Base-by-base conservation (phyloP, 2,888 invertebrate genomes). In the Dynastes maya region DNA sequence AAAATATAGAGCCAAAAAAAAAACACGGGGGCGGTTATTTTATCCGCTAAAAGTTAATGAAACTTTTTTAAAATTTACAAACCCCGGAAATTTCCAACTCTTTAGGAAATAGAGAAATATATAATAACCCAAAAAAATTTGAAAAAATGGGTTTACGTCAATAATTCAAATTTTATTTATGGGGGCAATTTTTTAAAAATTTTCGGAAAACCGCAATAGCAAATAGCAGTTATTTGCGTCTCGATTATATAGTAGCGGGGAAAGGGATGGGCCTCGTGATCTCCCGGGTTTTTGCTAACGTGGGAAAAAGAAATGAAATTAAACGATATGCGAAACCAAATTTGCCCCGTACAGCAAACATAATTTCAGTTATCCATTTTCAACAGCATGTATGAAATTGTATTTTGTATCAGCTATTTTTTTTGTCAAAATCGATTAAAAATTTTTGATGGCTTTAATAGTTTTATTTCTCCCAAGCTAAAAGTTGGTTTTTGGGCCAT, bases 341-440 rank as follows among this genome's bases (percentile, higher is more conserved):
- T 68, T 68, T 51, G 68, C 68, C 58, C 55, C 71, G 71, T 71
- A 55, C 71, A 37, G 58, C 32, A 71, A 55, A 71, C 71, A 71
- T 55, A 55, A 16, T 71, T 71, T n/a, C 71, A 58, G 53, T 55
- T 70, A 71, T 55, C 37, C 71, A 3, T 16, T 40, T 27, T 71
- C 32, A 55, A 9, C 37, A 58, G 71, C 32, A 55, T 11, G 32
- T 29, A 63, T 63, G n/a, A 32, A 63, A 63, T 63, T 61, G 9
- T 53, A 61, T 22, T 63, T 32, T 13, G 32, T 11, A 29, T n/a
- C 63, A 29, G 32, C 29, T 13, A 11, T n/a, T n/a, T 29, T 29
- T 29, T 3, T 53, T 53, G 53, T 16, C 16, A n/a, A 16, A 53
- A 11, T 53, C 45, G 45, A 45, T 8, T 45, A n/a, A n/a, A 45